Conservation (phyloP, 2,113 vertebrate species). For the Equus quagga region DNA sequence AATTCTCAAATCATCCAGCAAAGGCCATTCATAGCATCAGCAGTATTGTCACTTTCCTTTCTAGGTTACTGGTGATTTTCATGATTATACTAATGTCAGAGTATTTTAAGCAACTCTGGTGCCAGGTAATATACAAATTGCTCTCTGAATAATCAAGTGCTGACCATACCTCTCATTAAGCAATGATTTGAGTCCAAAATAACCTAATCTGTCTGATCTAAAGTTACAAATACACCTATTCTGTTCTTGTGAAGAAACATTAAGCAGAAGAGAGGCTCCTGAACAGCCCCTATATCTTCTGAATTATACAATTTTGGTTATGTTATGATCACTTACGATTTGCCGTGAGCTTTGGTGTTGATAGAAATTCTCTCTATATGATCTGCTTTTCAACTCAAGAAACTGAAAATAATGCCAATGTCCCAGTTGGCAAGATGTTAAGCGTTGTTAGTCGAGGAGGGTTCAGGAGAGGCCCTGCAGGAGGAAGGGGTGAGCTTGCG, state of each 20-base stretch:
- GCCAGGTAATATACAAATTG: neutral
- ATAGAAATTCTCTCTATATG: neutral
- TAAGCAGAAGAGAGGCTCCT: neutral
- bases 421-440: neutral
- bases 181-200: neutral
- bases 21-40: neutral
- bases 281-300: neutral
- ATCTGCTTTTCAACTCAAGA: neutral
- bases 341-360: neutral
- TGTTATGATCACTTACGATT: neutral
- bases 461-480: neutral
- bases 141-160: conserved; percentile 34
- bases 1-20: neutral
- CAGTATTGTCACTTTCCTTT: neutral
- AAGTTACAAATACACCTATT: conserved; percentile 41
- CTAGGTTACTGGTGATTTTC: conserved; percentile 5
- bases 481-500: neutral
- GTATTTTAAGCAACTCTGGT: conserved; percentile 36
- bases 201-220: neutral
- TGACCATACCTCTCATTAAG: neutral
- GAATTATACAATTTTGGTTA: neutral
- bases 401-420: neutral
- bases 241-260: neutral
- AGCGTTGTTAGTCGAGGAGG: neutral
- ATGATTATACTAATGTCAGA: neutral